Conservation (phyloP, 2,797 vertebrate species). For the Sylvilagus floridanus region DNA sequence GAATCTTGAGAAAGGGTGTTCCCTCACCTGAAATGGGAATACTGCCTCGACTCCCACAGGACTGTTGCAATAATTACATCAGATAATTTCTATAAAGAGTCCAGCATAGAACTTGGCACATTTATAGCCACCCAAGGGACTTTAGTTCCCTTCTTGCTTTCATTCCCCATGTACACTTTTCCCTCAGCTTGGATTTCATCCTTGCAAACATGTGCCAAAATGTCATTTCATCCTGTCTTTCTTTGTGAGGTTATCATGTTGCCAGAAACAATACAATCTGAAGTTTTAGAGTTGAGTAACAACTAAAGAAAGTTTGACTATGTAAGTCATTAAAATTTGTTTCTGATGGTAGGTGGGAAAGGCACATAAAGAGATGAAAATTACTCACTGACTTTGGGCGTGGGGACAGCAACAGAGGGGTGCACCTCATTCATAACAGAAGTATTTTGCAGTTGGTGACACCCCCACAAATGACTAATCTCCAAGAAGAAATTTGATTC, state of each 20-base stretch:
- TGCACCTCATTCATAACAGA: constrained; percentile 82
- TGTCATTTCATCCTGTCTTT: constrained; percentile 55
- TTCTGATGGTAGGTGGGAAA: constrained; percentile 78
- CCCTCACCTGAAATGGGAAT: constrained; percentile 15
- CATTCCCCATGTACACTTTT: background rate
- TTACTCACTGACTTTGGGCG: constrained; percentile 78
- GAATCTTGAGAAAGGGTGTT: constrained; percentile 47
- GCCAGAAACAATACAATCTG: constrained; percentile 63
- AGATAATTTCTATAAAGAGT: constrained; percentile 27
- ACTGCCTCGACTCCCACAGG: background rate
- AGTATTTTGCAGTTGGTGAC: constrained; percentile 79
- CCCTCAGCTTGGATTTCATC: constrained; percentile 41
- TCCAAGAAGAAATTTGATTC: constrained; percentile 82
- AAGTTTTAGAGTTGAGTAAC: constrained; percentile 75
- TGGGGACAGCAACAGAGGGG: constrained; percentile 74
- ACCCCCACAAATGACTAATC: constrained; percentile 83
- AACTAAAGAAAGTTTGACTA: constrained; percentile 75
- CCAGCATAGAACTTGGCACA: background rate
- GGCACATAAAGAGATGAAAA: constrained; percentile 76
- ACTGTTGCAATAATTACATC: constrained; percentile 29
- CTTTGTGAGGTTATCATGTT: constrained; percentile 61
- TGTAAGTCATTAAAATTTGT: constrained; percentile 80
- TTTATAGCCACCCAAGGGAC: background rate
- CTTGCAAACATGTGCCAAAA: constrained; percentile 57
- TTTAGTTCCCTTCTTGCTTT: background rate